Conservation (phyloP, 1,140 invertebrate genomes). For the Calephelis nemesis region DNA sequence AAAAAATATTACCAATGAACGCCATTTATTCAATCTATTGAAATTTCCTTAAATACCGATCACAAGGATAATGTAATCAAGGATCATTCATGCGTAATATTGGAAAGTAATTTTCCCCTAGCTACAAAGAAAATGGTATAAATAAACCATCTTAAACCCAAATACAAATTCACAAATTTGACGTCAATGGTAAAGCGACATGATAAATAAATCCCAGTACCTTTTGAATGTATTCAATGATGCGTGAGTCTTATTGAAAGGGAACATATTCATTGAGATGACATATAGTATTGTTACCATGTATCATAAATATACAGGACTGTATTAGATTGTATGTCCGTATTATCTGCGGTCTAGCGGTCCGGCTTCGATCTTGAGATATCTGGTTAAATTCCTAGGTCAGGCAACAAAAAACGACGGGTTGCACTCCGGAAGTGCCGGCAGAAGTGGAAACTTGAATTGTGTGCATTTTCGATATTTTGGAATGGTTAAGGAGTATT, state of each 20-base stretch:
- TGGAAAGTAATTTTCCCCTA: slow-evolving; percentile 22
- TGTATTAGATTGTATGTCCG: background rate
- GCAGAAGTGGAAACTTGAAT: no score
- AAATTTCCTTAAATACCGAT: slow-evolving; percentile 14
- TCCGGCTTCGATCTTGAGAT: no score
- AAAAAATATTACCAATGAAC: background rate
- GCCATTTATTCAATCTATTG: background rate
- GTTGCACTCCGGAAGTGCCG: no score
- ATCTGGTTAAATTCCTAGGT: no score
- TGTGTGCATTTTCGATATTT: no score
- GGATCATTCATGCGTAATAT: slow-evolving; percentile 19
- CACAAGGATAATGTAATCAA: slow-evolving; percentile 15
- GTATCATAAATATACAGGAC: background rate
- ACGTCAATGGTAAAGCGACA: slow-evolving; percentile 7
- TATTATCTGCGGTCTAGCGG: no score
- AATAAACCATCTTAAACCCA: slow-evolving; percentile 21
- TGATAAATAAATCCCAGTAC: slow-evolving; percentile 13
- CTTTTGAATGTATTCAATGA: slow-evolving; percentile 29
- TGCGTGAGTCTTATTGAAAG: slow-evolving; percentile 28
- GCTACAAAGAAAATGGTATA: slow-evolving; percentile 18
- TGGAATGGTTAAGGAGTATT: no score
- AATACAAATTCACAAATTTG: slow-evolving; percentile 21
- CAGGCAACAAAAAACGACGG: no score
- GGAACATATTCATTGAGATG: slow-evolving; percentile 15
- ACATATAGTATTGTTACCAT: background rate